Conservation (phyloP, 2,888 invertebrate genomes). For the Agrilus mali region DNA sequence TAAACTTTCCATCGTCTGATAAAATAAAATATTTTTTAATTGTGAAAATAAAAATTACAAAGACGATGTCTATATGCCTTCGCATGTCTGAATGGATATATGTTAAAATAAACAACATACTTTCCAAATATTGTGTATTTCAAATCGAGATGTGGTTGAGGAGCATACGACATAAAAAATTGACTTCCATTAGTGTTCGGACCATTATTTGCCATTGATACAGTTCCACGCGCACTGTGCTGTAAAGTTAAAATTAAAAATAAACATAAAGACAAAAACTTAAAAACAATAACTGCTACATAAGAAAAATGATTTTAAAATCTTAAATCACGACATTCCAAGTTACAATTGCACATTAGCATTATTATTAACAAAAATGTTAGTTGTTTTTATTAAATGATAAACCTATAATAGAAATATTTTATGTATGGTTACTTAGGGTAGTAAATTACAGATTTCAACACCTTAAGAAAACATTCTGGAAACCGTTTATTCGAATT, state of each 20-base stretch:
- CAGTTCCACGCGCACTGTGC: conserved; percentile 77
- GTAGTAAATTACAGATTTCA: no score
- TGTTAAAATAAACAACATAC: conserved; percentile 39
- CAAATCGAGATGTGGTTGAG: conserved; percentile 90
- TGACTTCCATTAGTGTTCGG: conserved; percentile 97
- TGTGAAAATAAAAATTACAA: background rate
- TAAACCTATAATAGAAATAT: no score
- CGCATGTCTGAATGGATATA: no score
- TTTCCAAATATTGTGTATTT: conserved; percentile 96
- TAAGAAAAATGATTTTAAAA: no score
- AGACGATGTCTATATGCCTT: no score
- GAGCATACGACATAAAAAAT: conserved; percentile 91
- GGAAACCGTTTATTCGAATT: no score
- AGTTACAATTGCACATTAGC: no score
- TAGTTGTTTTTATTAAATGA: no score
- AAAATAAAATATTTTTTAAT: background rate
- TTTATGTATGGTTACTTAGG: no score
- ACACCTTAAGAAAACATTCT: no score
- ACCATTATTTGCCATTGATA: conserved; percentile 98
- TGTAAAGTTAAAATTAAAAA: conserved; percentile 24
- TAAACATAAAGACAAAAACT: background rate
- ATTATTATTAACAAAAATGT: no score
- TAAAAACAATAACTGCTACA: background rate
- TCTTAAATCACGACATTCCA: no score
- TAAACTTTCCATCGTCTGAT: background rate